A percentile compares a stretch with the other conserved stretches of the same genome.
phyloP scores from a whole-genome alignment of 1,140 invertebrate genomes.

The Frieseomelitta varia region DNA sequence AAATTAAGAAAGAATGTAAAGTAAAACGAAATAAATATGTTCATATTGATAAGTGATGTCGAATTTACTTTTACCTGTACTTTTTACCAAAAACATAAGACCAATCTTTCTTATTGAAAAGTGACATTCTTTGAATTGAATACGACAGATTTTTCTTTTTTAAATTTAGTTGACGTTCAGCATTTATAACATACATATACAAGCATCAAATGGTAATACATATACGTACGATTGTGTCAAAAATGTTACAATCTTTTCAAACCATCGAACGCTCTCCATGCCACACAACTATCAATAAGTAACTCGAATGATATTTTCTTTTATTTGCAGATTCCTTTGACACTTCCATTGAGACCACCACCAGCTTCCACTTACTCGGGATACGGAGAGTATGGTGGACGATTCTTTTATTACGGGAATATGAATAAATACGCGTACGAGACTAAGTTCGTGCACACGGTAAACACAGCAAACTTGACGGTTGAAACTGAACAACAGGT shows the following conservation, averaged over 20 bases:
- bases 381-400: conserved; percentile 77
- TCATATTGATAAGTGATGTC: neutral
- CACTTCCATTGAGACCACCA: conserved; percentile 55
- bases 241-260: no score
- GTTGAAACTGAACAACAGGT: conserved; percentile 37
- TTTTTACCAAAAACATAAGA: no score
- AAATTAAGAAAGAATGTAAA: no score
- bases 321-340: neutral
- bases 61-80: neutral
- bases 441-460: conserved; percentile 65
- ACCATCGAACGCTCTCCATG: no score
- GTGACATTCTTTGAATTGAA: no score
- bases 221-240: no score
- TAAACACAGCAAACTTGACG: conserved; percentile 36
- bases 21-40: no score
- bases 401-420: conserved; percentile 79
- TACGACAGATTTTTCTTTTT: no score
- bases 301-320: neutral
- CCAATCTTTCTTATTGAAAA: no score
- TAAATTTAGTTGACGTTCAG: no score
- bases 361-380: conserved; percentile 76
- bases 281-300: neutral
- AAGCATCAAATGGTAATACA: no score
- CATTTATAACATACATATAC: no score
- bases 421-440: conserved; percentile 79